Base-by-base conservation (phyloP, 2,888 invertebrate species). In the Hemaris fuciformis region DNA sequence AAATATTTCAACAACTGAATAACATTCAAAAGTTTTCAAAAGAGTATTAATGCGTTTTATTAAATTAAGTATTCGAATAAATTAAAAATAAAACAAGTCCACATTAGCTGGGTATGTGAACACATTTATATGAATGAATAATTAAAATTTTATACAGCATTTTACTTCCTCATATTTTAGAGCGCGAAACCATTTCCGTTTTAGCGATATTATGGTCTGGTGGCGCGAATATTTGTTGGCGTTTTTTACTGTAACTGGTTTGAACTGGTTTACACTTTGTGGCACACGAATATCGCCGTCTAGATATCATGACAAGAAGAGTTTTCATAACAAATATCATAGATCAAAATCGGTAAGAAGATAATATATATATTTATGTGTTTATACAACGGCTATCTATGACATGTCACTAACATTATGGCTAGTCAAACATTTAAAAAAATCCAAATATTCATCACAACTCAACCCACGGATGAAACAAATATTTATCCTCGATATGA, bases 111-210 rank as follows among this genome's bases (percentile, higher is more conserved):
- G 8, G 18, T 20, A 43, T 18, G n/a, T n/a, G n/a, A n/a, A n/a
- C n/a, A 43, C 13, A 3, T 4, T 3, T 7, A 1, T 7, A 8
- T 22, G 8, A 7, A 18, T 8, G 10, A 43, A 43, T 43, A 1
- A 46, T 22, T n/a, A 23, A 20, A 46, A 20, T 5, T 46, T 1
- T 22, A 46, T n/a, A 13, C 3, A 22, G 10, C 8, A 13, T 22
- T 46, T 46, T 22, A 46, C 45, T 46, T 46, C 45, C 45, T 46
- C 23, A 23, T 46, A 46, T 46, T 46, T 46, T 46, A 46, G 20
- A 20, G 1, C 22, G 13, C n/a, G 8, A 43, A 15, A 43, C 22
- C 2, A 5, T 45, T 45, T 45, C 45, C 45, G 45, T 45, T 45
- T 45, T 23, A 45, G 45, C 22, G 20, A 22, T 22, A 43, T 43